Conservation (phyloP, 1,140 invertebrate species). For the Octopus sinensis region DNA sequence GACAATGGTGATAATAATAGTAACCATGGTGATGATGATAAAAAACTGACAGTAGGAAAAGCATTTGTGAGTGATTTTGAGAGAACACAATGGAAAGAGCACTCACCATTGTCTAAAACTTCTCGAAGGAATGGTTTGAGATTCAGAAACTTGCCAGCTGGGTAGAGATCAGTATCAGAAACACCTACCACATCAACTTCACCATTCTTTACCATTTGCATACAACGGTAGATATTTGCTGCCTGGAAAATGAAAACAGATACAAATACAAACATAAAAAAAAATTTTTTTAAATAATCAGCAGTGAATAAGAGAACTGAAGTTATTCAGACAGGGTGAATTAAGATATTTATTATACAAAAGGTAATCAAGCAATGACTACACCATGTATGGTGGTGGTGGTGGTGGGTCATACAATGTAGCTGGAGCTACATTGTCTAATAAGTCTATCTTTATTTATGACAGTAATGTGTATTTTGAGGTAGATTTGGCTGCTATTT, state of each 20-base stretch:
- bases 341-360: no score
- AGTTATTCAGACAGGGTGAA: no score
- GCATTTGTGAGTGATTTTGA: background rate
- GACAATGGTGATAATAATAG: background rate
- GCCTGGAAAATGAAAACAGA: background rate
- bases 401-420: no score
- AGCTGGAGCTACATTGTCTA: no score
- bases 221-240: constrained; percentile 66
- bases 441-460: no score
- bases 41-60: background rate
- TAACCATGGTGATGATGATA: background rate
- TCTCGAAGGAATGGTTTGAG: constrained; percentile 25
- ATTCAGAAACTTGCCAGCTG: constrained; percentile 21
- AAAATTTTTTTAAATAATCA: no score
- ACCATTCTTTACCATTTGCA: constrained; percentile 69
- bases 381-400: no score
- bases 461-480: no score
- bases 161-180: constrained; percentile 28
- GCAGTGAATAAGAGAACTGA: no score
- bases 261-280: no score
- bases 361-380: no score
- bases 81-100: background rate
- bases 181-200: constrained; percentile 57
- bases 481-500: no score
- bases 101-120: constrained; percentile 23